These are phyloP conservation scores for Lepidocolaptes lacrymiger DNA, from an alignment of 2,797 vertebrate genomes.

Conservation along the genomic window DNA sequence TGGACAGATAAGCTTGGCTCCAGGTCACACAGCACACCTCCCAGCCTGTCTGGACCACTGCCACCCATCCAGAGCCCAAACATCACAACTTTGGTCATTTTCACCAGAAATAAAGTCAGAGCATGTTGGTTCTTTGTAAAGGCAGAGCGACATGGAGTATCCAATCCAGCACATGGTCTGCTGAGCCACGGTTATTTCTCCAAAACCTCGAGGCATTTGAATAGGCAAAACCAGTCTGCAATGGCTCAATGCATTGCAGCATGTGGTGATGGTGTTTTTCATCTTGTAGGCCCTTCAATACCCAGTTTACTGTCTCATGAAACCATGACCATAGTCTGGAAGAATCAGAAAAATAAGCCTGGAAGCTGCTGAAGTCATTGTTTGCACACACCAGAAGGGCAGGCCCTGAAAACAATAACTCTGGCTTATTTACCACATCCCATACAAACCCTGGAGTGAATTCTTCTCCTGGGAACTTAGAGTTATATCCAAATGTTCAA, in stretches of 20 bases:
- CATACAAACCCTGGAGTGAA: constrained; percentile 71
- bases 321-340: constrained; percentile 58
- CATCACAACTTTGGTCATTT: background rate
- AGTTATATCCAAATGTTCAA: constrained; percentile 69
- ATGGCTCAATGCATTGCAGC: background rate
- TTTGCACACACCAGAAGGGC: constrained; percentile 71
- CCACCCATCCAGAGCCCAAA: background rate
- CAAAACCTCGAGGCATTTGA: background rate
- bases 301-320: constrained; percentile 54
- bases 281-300: constrained; percentile 39
- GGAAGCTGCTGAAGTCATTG: constrained; percentile 70
- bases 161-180: background rate
- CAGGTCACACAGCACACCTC: background rate
- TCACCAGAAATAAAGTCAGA: background rate
- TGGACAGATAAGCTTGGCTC: background rate
- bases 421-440: constrained; percentile 68
- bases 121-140: background rate
- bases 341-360: constrained; percentile 70
- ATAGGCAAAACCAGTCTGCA: constrained; percentile 14
- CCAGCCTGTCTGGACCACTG: background rate
- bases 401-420: constrained; percentile 70
- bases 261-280: constrained; percentile 57
- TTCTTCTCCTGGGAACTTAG: constrained; percentile 72
- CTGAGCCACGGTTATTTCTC: background rate
- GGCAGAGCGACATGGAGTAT: background rate